Base-by-base conservation (phyloP, 64 coral and sea anemone genomes). In the Actinia equina region DNA sequence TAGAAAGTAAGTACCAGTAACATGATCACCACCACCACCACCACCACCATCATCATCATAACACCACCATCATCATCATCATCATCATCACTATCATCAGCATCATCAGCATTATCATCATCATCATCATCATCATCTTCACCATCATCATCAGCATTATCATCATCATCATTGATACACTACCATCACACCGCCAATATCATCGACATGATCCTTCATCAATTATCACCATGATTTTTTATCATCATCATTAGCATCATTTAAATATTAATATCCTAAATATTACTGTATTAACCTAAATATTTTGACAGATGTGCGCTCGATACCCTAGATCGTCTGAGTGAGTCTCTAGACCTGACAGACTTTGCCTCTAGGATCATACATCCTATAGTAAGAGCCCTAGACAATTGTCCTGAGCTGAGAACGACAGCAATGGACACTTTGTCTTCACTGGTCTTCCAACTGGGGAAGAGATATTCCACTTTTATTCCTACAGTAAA, bases 281-380 rank as follows among this genome's bases (percentile, higher is more conserved):
- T 8, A 6, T 49, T 0, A 8, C 46, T 49, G 3, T 49, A 49
- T 49, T 49, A 6, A 49, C 2, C 46, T 9, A 1, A 3, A 49
- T 81, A 45, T 81, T 81, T 52, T 27, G 23, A 30, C 41, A 90
- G 97, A 56, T 95, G 91, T 67, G 93, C 97, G 19, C 88, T 99
- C 1, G 97, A 99, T 67, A 99, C 97, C 26, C 81, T 99, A 8
- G 97, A 99, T 61, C 71, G 93, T 19, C 91, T 99, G 9, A 95
- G 97, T 23, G 97, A 99, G 60, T 92, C 93, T 1, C 86, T 99
- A 22, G 97, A 99, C 86, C 88, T 99, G 23, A 99, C 88, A 9
- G 97, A 99, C 82, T 99, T 99, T 89, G 97, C 93, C 5, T 95
- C 93, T 17, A 67, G 97, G 25, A 99, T 99, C 43, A 95, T 99